phyloP scores from a whole-genome alignment of 1,140 invertebrate species.

The Asbolus verrucosus region DNA sequence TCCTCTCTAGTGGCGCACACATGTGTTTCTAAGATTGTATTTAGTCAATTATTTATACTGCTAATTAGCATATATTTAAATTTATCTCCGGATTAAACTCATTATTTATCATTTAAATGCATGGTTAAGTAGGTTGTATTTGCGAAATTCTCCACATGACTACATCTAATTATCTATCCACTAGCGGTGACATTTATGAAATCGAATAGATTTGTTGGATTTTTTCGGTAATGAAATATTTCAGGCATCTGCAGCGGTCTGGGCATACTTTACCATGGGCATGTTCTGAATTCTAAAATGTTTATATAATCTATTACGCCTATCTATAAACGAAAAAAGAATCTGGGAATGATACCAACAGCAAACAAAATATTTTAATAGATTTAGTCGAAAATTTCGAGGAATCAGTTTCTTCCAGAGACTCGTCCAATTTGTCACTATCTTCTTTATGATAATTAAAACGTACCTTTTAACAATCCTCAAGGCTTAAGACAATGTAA shows the following conservation, averaged over 20 bases:
- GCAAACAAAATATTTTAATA: conserved; percentile 25
- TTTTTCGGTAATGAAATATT: conserved; percentile 24
- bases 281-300: conserved; percentile 18
- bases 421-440: too few species aligned
- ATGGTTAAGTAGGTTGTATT: conserved; percentile 36
- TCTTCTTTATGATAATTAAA: too few species aligned
- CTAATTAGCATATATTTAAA: conserved; percentile 39
- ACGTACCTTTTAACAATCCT: too few species aligned
- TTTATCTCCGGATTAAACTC: conserved; percentile 39
- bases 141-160: conserved; percentile 38
- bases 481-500: too few species aligned
- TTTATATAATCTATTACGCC: not conserved
- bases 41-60: conserved; percentile 34
- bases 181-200: conserved; percentile 38
- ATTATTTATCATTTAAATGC: conserved; percentile 38
- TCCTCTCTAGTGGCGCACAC: conserved; percentile 25
- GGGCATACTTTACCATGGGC: not conserved
- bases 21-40: conserved; percentile 32
- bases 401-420: conserved; percentile 10
- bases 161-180: conserved; percentile 38
- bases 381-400: conserved; percentile 10
- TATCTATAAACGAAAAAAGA: not conserved
- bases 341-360: conserved; percentile 6
- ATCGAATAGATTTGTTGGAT: conserved; percentile 38
- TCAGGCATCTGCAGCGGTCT: conserved; percentile 4